Base-by-base conservation (phyloP, 2,888 invertebrate genomes). In the Lasioglossum leucozonium region DNA sequence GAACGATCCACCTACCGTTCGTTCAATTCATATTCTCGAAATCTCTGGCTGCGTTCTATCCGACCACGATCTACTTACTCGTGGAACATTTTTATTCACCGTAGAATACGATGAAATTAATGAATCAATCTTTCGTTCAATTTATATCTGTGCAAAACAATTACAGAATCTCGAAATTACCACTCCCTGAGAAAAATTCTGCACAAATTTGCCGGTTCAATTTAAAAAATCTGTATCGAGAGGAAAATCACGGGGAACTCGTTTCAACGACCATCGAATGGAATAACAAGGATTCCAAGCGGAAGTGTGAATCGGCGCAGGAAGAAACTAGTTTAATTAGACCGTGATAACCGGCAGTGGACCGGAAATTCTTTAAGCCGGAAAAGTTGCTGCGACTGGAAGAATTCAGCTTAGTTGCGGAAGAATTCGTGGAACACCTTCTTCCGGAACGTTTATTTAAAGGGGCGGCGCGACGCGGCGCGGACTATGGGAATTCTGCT, bases 281-380 rank as follows among this genome's bases (percentile, higher is more conserved):
- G 62, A 30, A 30, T 62, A 62, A 62, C 16, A 62, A 62, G 62
- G 62, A 62, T 30, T 62, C 30, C 62, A 16, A n/a, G 62, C 62
- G 30, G 62, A 62, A 62, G 62, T 62, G 62, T 30, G 30, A 62
- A 62, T 67, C 69, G 34, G 37, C 22, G 55, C 26, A 71, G 69
- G 47, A 47, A 72, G 65, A 34, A 58, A 55, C 44, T 65, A 67
- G 67, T 83, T 84, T 84, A 84, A 84, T 84, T 83, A 83, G 75
- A 78, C 4, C 22, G 40, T 30, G 40, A 18, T 6, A 76, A 10
- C 42, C 73, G 6, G 6, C 69, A 51, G 10, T 51, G 51, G 34
- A 16, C 65, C 37, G 55, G 55, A 75, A 76, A 62, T 83, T 76
- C 75, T 67, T 67, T n/a, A 30, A 40, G 65, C 22, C 16, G 30